Evolutionary conservation across 1,140 invertebrate genomes (phyloP).

Genomic region (Zaprionus taronus): DNA sequence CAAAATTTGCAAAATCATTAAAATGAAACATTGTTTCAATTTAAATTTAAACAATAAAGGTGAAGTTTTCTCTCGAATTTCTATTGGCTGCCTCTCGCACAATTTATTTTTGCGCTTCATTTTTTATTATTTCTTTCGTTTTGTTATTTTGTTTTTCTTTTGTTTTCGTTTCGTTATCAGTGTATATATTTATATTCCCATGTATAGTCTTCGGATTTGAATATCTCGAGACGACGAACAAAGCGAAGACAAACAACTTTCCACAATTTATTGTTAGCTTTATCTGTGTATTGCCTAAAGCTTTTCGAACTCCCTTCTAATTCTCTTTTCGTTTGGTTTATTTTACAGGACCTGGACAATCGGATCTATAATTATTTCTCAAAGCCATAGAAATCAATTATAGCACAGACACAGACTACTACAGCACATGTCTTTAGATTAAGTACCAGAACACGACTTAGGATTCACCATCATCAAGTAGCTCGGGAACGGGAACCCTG

Average conservation of each 20-base stretch:
- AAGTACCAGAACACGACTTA: constrained; percentile 59
- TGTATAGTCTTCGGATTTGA: constrained; percentile 43
- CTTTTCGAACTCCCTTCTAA: constrained; percentile 7
- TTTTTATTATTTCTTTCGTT: constrained; percentile 43
- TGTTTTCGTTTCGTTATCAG: constrained; percentile 40
- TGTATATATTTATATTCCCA: constrained; percentile 20
- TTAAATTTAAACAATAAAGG: constrained; percentile 60
- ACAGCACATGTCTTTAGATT: constrained; percentile 64
- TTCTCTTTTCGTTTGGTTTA: constrained; percentile 57
- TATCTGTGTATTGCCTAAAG: constrained; percentile 42
- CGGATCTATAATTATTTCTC: constrained; percentile 85
- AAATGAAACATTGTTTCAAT: constrained; percentile 36
- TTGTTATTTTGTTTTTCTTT: constrained; percentile 26
- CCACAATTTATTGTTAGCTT: constrained; percentile 64
- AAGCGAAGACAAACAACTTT: constrained; percentile 49
- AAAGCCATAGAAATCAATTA: constrained; percentile 84
- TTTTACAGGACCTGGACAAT: constrained; percentile 83
- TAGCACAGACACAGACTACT: constrained; percentile 61
- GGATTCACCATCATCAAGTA: constrained; percentile 56
- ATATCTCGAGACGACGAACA: constrained; percentile 19
- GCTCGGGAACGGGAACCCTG: constrained; percentile 63
- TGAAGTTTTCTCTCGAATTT: constrained; percentile 84
- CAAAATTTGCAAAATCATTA: constrained; percentile 42
- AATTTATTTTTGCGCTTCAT: constrained; percentile 56
- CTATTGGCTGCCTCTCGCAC: constrained; percentile 59